Conservation (phyloP, 2,113 vertebrate genomes). For the Zosterops lateralis region DNA sequence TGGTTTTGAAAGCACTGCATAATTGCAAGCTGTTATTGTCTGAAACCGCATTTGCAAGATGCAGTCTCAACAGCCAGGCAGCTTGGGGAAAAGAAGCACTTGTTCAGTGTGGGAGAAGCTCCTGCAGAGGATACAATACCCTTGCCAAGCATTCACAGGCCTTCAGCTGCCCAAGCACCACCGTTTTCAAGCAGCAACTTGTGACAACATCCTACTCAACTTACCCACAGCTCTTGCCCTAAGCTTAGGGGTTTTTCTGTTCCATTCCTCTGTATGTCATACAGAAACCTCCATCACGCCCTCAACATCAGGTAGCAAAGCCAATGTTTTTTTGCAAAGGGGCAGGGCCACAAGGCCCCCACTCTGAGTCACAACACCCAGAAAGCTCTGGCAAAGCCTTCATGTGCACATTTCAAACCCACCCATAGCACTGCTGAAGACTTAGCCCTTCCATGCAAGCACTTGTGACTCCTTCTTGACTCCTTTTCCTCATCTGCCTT, state of each 20-base stretch:
- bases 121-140: neutral
- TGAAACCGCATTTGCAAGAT: conserved; percentile 58
- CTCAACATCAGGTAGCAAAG: neutral
- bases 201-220: neutral
- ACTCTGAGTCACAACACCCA: neutral
- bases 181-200: neutral
- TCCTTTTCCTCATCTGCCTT: neutral
- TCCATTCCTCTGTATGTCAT: neutral
- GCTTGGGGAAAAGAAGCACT: conserved; percentile 31
- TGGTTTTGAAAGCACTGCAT: conserved; percentile 63
- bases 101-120: conserved; percentile 44
- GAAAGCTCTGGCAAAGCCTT: neutral
- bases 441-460: neutral
- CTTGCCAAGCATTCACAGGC: neutral
- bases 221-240: neutral
- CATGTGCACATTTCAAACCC: accelerated
- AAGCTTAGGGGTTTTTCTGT: neutral
- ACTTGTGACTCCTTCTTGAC: neutral
- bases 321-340: neutral
- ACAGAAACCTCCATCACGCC: neutral
- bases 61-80: conserved; percentile 49
- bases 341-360: neutral
- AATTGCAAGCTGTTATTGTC: conserved; percentile 70
- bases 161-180: neutral
- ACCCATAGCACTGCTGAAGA: neutral